Base-by-base conservation (phyloP, 2,113 vertebrate genomes). In the Malaclemys terrapin region DNA sequence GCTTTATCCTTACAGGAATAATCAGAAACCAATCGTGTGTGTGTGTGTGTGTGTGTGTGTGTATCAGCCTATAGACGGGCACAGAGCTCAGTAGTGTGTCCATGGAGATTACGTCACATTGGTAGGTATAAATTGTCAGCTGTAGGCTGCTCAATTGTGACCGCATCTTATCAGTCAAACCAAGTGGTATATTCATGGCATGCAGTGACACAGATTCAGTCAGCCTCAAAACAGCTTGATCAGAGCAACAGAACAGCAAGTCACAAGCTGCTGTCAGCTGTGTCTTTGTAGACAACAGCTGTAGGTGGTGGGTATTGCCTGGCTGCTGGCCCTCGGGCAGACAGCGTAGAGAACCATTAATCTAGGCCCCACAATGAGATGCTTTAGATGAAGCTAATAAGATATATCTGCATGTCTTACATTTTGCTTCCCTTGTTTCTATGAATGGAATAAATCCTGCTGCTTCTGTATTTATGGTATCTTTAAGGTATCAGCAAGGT, bases 391-490 rank as follows among this genome's bases (percentile, higher is more conserved):
- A 31, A 0, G 5, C 14, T 19, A 35, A 65, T 7, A 0, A 2
- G 53, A 53, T 50, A 1, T 2, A 57, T 9, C 27, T 88, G 84
- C 50, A 6, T 59, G 38, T 12, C 0, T 0, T 2, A 80, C 31
- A 1, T 57, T 65, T 57, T 31, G 52, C 52, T 57, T 31, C 24
- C 0, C 35, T 80, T 80, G 69, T 52, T 72, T 54, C 24, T 5
- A 27, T 8, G 65, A 52, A 59, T 85, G 79, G n/a, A 24, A 84
- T 47, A 42, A 65, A 76, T 31, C 31, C 31, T 25, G 19, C 9
- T 3, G 0, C 0, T 27, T 20, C 29, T 25, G 10, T 0, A 0
- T 57, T 42, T 35, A 45, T 5, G 19, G 24, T 76, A 54, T 8
- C 38, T 38, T 56, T 19, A 81, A 81, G 31, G 50, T 38, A 29